Conservation (phyloP, 2,113 vertebrate genomes). For the Mus pahari region DNA sequence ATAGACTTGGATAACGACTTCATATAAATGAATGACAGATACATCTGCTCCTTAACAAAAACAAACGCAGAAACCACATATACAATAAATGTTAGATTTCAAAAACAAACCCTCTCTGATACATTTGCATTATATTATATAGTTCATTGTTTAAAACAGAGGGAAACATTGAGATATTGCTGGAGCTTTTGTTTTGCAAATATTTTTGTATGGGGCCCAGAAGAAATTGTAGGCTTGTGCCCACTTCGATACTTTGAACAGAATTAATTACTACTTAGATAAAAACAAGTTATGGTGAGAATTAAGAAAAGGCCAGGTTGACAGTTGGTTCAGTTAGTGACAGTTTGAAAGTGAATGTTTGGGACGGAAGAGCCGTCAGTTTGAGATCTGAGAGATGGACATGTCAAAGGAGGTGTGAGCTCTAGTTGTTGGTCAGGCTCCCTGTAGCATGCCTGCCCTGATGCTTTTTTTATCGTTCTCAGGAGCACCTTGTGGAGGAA, state of each 20-base stretch:
- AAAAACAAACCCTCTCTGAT: neutral
- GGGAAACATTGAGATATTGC: conserved; percentile 10
- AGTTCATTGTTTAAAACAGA: conserved; percentile 27
- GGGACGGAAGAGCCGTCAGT: neutral
- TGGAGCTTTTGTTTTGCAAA: conserved; percentile 42
- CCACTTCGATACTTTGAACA: conserved; percentile 31
- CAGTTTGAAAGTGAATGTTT: conserved; percentile 13
- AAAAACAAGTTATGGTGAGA: conserved; percentile 27
- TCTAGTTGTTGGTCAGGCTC: neutral
- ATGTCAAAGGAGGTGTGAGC: neutral
- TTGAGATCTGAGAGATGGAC: neutral
- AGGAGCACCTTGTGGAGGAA: neutral
- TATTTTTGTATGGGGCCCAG: neutral
- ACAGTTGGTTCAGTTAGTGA: conserved; percentile 45
- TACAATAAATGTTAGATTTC: neutral
- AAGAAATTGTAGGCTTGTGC: conserved; percentile 37
- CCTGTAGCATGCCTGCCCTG: neutral
- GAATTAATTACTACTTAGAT: conserved; percentile 33
- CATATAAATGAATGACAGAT: conserved; percentile 15
- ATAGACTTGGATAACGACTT: conserved; percentile 48
- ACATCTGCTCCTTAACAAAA: conserved; percentile 36
- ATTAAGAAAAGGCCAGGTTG: conserved; percentile 25
- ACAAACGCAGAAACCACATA: conserved; percentile 41
- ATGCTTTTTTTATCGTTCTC: neutral
- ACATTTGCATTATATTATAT: neutral